phyloP scores from a whole-genome alignment of 2,113 vertebrate genomes.

The Setophaga coronata region DNA sequence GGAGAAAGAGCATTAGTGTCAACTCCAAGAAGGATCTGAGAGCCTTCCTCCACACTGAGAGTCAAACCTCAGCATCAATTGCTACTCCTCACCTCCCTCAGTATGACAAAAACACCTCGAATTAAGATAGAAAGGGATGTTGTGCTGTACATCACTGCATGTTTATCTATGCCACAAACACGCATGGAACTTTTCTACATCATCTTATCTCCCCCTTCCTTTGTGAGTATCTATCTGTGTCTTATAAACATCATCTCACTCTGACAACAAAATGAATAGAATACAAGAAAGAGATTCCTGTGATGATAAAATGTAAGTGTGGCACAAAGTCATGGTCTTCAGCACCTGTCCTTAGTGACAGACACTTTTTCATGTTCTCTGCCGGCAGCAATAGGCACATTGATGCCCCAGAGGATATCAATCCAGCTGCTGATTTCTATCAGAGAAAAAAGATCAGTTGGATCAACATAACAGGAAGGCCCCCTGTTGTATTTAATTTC shows the following conservation, averaged over 20 bases:
- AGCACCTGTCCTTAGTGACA: neutral
- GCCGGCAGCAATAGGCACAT: conserved; percentile 18
- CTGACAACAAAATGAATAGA: neutral
- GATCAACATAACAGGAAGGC: conserved; percentile 58
- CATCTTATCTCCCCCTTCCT: neutral
- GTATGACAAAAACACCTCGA: neutral
- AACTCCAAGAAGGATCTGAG: neutral
- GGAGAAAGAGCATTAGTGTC: neutral
- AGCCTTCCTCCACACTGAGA: neutral
- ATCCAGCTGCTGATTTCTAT: conserved; percentile 42
- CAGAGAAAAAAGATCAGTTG: conserved; percentile 39
- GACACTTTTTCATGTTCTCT: conserved; percentile 22
- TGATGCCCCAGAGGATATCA: conserved; percentile 6
- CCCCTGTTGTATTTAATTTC: conserved; percentile 67
- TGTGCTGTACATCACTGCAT: neutral
- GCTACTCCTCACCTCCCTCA: neutral
- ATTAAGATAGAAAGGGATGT: neutral
- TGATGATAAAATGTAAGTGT: conserved; percentile 1
- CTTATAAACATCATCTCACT: neutral
- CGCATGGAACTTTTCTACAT: neutral
- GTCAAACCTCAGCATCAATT: neutral
- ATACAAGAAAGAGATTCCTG: neutral
- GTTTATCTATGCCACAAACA: neutral
- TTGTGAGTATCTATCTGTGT: neutral
- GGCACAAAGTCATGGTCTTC: neutral